Percentiles rank a stretch among this genome's conserved stretches.
Evolutionary conservation across 2,113 vertebrate genomes (phyloP).

Genomic region (Ranitomeya variabilis): DNA sequence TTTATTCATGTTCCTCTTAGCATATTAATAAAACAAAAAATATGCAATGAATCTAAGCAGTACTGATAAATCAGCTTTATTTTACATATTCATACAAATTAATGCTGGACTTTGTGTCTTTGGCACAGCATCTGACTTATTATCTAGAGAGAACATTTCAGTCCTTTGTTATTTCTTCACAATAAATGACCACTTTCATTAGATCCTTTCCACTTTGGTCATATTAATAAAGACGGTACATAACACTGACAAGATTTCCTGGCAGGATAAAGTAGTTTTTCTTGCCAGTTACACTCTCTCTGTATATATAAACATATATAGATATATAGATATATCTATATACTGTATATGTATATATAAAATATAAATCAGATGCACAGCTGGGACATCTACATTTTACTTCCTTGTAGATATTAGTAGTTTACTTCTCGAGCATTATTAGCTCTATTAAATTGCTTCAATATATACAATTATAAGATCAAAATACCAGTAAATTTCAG

Average conservation of each 20-base stretch:
- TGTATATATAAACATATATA: neutral
- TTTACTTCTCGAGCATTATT: neutral
- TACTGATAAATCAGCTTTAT: neutral
- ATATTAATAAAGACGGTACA: neutral
- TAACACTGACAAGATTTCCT: neutral
- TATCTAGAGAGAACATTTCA: constrained; percentile 4
- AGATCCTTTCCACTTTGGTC: neutral
- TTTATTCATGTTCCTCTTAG: neutral
- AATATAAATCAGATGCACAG: neutral
- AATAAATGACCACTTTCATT: neutral
- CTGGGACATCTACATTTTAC: neutral
- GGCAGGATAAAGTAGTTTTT: neutral
- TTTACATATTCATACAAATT: neutral
- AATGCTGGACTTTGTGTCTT: neutral
- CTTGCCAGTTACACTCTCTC: neutral
- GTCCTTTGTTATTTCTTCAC: neutral
- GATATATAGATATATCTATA: no score
- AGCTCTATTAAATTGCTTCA: neutral
- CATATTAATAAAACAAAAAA: neutral
- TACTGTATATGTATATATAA: neutral
- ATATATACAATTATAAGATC: constrained; percentile 37
- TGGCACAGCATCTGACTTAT: neutral
- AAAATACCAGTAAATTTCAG: constrained; percentile 13
- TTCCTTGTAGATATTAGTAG: neutral
- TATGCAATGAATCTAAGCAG: neutral